A percentile compares a stretch with the other conserved stretches of the same genome.
These are phyloP conservation scores for Hirtodrosophila trivittata DNA, from an alignment of 2,888 invertebrate genomes.

Conservation along the genomic window DNA sequence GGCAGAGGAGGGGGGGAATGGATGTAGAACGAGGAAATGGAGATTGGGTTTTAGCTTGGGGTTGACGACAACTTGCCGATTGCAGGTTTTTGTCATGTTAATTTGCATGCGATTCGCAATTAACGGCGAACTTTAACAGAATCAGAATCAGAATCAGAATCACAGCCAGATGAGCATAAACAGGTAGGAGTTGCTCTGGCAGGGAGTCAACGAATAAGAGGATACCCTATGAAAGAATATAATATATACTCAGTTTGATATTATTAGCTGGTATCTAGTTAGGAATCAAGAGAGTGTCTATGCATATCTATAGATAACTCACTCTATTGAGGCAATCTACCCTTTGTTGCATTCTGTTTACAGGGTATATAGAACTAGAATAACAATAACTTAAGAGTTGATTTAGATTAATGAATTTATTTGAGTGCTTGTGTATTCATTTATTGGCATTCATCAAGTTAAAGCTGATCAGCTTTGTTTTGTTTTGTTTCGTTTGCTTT, in stretches of 20 bases:
- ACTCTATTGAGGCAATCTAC: no score
- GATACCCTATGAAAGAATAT: background rate
- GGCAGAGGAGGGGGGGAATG: slow-evolving; percentile 6
- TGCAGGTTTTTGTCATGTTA: slow-evolving; percentile 29
- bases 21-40: slow-evolving; percentile 3
- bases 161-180: slow-evolving; percentile 9
- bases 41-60: slow-evolving; percentile 4
- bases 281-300: no score
- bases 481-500: slow-evolving; percentile 9
- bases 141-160: slow-evolving; percentile 18
- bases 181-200: background rate
- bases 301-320: no score
- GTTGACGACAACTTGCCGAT: background rate
- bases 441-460: slow-evolving; percentile 53
- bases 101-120: slow-evolving; percentile 74
- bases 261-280: no score
- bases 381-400: slow-evolving; percentile 39
- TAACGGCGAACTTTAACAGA: slow-evolving; percentile 38
- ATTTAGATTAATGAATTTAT: slow-evolving; percentile 77
- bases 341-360: background rate
- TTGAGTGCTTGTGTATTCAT: slow-evolving; percentile 62
- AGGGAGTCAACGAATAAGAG: background rate
- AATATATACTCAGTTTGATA: no score
- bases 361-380: slow-evolving; percentile 6
- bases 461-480: slow-evolving; percentile 44